Percentiles rank a stretch among this genome's conserved stretches.
Conservation (phyloP, 2,797 vertebrate genomes). For the Urocyon cinereoargenteus region DNA sequence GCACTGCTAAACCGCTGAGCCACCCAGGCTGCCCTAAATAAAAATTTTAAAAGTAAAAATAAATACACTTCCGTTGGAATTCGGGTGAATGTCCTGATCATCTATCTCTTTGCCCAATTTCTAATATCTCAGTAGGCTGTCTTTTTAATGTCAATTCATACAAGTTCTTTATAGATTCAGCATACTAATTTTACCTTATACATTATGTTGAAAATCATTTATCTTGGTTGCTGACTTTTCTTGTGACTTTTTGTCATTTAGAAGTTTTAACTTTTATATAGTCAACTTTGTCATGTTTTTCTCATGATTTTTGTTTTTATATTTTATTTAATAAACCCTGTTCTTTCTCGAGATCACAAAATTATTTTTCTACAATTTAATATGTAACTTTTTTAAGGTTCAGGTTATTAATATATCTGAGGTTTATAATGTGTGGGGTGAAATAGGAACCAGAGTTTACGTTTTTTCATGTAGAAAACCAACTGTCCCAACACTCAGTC, state of each 20-base stretch:
- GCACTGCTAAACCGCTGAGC: too few relatives aligned
- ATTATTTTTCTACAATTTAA: neutral
- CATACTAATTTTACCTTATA: neutral
- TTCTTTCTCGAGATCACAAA: neutral
- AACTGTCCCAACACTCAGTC: neutral
- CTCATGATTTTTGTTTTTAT: neutral
- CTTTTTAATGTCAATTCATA: neutral
- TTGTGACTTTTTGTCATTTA: neutral
- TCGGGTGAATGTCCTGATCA: neutral
- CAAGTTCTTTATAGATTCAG: neutral
- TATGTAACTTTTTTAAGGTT: neutral
- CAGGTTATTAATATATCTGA: neutral
- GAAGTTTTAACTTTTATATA: neutral
- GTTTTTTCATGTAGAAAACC: neutral
- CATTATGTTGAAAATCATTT: neutral
- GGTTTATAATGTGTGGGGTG: neutral
- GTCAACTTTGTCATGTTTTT: neutral
- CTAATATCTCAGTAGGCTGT: neutral
- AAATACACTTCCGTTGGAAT: neutral
- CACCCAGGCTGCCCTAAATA: too few relatives aligned
- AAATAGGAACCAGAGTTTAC: neutral
- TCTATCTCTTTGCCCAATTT: neutral
- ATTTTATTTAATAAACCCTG: neutral
- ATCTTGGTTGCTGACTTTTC: neutral
- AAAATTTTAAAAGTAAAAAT: neutral